Base-by-base conservation (phyloP, 2,797 vertebrate species). In the Pangasius krempfi region DNA sequence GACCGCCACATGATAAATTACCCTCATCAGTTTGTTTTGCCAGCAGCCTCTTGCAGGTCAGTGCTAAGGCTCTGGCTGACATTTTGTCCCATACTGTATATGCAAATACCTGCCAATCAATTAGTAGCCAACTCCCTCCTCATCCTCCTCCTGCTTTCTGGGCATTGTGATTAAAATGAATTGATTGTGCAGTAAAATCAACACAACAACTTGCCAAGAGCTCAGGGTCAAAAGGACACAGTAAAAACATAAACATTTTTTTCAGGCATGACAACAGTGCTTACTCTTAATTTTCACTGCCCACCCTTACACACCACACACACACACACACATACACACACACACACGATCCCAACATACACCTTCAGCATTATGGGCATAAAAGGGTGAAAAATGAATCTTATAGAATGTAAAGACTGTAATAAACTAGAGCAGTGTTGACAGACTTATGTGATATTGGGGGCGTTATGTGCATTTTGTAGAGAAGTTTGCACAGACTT, bases 21-120 rank as follows among this genome's bases (percentile, higher is more conserved):
- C 93, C 93, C 94, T 94, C 92, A 86, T 94, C 95, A 96, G 94
- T 96, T 94, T 95, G 94, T 96, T 94, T 95, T 94, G 92, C 92
- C 93, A 95, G 91, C 93, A 95, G 94, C 92, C 92, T 73, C 92
- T 92, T 94, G 93, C 93, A 95, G 94, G 96, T 97, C 93, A 96
- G 90, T 93, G 89, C 90, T 92, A 94, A 96, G 95, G 94, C 95
- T 95, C 93, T 93, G 92, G 93, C 90, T 93, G 94, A 95, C 92
- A 95, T 94, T 94, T 96, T 94, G 94, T 95, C 93, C 92, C 86
- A 33, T 93, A 95, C 94, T 96, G 93, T 95, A 95, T 94, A 95
- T 96, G 95, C 95, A 97, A 97, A 96, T 95, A 96, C 93, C 93
- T 95, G 94, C 93, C 93, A 95, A 97, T 97, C 96, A 96, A 96